A percentile compares a stretch with the other conserved stretches of the same genome.
phyloP scores from a whole-genome alignment of 2,113 vertebrate genomes.

The Gadus chalcogrammus region DNA sequence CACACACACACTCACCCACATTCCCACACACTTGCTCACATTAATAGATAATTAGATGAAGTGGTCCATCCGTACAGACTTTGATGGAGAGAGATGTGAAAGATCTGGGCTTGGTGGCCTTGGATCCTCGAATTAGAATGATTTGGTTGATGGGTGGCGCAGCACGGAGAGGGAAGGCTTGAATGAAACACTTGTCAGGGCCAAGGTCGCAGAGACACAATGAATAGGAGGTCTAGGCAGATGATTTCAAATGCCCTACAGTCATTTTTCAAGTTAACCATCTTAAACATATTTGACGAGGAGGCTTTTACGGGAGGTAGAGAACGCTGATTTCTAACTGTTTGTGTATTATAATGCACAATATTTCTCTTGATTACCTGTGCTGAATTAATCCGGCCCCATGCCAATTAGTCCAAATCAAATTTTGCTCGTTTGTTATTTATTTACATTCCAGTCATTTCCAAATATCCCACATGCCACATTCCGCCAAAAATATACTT shows the following conservation, averaged over 20 bases:
- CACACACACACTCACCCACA: neutral
- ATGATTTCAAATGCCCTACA: neutral
- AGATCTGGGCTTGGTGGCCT: conserved; percentile 18
- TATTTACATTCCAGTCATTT: too few species aligned
- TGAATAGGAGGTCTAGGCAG: conserved; percentile 6
- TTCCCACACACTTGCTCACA: neutral
- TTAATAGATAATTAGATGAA: neutral
- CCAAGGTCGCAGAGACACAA: conserved; percentile 24
- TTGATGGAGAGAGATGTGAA: conserved; percentile 30
- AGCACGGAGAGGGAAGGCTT: conserved; percentile 25
- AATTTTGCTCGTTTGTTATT: too few species aligned
- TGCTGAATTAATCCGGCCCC: too few species aligned
- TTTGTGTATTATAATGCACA: too few species aligned
- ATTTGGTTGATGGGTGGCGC: neutral
- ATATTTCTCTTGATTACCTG: too few species aligned
- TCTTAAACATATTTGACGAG: too few species aligned
- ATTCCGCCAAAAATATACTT: too few species aligned
- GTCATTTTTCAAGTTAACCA: too few species aligned
- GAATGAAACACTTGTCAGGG: conserved; percentile 20
- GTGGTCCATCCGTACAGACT: conserved; percentile 11
- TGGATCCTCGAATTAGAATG: conserved; percentile 20
- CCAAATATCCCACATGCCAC: too few species aligned
- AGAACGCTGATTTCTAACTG: too few species aligned
- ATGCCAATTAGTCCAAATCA: too few species aligned
- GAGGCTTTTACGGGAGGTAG: too few species aligned